These are phyloP conservation scores for Cosmorhoe ocellata DNA, from an alignment of 2,888 invertebrate genomes.

Conservation along the genomic window DNA sequence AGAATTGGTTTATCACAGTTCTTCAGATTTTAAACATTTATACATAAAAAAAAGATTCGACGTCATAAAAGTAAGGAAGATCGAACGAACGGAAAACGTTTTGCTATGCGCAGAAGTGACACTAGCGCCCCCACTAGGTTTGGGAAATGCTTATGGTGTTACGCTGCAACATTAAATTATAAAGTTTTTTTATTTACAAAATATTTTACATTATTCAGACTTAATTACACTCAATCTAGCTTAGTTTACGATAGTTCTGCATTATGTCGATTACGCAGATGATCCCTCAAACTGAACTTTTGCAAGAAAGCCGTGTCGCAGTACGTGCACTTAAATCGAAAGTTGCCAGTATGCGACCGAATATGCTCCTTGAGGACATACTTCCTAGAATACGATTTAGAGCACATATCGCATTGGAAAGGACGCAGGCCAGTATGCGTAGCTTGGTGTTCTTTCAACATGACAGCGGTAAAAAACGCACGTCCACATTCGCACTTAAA, in stretches of 20 bases:
- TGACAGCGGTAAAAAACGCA: constrained; percentile 51
- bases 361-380: constrained; percentile 8
- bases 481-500: constrained; percentile 71
- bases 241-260: background rate
- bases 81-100: too few relatives aligned
- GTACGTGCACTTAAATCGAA: constrained; percentile 58
- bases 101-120: too few relatives aligned
- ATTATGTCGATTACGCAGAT: constrained; percentile 61
- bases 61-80: too few relatives aligned
- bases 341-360: constrained; percentile 38
- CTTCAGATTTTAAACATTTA: too few relatives aligned
- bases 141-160: too few relatives aligned
- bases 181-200: too few relatives aligned
- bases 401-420: constrained; percentile 58
- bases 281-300: constrained; percentile 68
- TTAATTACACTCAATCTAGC: too few relatives aligned
- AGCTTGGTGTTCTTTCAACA: constrained; percentile 55
- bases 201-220: too few relatives aligned
- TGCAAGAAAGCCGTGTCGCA: constrained; percentile 71
- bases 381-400: constrained; percentile 45
- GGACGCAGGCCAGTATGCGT: constrained; percentile 54
- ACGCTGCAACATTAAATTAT: too few relatives aligned
- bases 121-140: too few relatives aligned
- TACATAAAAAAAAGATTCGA: too few relatives aligned
- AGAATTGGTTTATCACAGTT: too few relatives aligned